Percentiles rank a stretch among this genome's conserved stretches.
phyloP scores from a whole-genome alignment of 2,113 vertebrate species.

The Sakesphorus luctuosus region DNA sequence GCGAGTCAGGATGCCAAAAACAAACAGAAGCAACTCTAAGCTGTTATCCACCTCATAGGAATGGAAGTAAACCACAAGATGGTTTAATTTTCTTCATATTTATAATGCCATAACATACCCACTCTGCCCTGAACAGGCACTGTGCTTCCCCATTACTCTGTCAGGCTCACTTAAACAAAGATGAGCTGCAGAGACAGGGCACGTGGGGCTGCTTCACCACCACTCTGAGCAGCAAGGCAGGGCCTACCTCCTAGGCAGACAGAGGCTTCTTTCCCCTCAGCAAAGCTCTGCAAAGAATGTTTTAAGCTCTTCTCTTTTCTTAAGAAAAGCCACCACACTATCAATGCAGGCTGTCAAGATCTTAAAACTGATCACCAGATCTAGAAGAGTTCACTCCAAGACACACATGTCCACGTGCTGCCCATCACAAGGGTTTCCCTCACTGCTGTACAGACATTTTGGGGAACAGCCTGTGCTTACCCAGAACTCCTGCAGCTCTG shows the following conservation, averaged over 20 bases:
- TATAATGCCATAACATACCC: not conserved
- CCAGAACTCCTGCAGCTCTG: constrained; percentile 98
- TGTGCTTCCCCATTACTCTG: not conserved
- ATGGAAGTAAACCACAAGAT: not conserved
- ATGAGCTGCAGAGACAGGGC: not conserved
- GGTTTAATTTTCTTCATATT: fast-evolving
- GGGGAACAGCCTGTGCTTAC: constrained; percentile 70
- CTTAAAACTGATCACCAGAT: not conserved
- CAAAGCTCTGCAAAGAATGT: not conserved
- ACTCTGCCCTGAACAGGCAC: not conserved
- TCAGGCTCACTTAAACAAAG: not conserved
- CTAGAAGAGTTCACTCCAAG: not conserved
- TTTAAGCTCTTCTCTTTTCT: not conserved
- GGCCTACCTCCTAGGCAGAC: not conserved
- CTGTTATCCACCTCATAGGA: not conserved
- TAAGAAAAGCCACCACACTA: not conserved
- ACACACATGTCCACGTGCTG: fast-evolving
- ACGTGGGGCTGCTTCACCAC: not conserved
- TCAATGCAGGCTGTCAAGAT: not conserved
- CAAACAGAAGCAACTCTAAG: not conserved
- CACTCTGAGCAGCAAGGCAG: not conserved
- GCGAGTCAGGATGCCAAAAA: not conserved
- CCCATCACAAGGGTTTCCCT: not conserved
- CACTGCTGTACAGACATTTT: not conserved
- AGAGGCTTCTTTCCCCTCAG: not conserved